Conservation (phyloP, 2,113 vertebrate genomes). For the Rattus norvegicus region GRCr8 NC_086022.1:32703501-32704000, state of each 20-base stretch:
- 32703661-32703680: slow-evolving; percentile 62
- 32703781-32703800: slow-evolving; percentile 15
- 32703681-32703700: slow-evolving; percentile 36
- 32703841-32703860: not conserved
- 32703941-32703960: not conserved
- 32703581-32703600: slow-evolving; percentile 43
- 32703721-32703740: not conserved
- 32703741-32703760: slow-evolving; percentile 9
- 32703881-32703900: not conserved
- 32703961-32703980: slow-evolving; percentile 2
- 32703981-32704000: not conserved
- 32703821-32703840: not conserved
- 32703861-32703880: not conserved
- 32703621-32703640: slow-evolving; percentile 66
- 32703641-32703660: slow-evolving; percentile 68
- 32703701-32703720: slow-evolving; percentile 42
- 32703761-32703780: slow-evolving; percentile 33
- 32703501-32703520: slow-evolving; percentile 34
- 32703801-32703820: not conserved
- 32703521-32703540: slow-evolving; percentile 4
- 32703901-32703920: slow-evolving; percentile 24
- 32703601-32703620: slow-evolving; percentile 56
- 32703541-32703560: slow-evolving; percentile 3
- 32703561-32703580: too few relatives aligned
- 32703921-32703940: not conserved